phyloP scores from a whole-genome alignment of 37 sponge, comb jelly and placozoan genomes.

The Diacarnus erythraeanus region DNA sequence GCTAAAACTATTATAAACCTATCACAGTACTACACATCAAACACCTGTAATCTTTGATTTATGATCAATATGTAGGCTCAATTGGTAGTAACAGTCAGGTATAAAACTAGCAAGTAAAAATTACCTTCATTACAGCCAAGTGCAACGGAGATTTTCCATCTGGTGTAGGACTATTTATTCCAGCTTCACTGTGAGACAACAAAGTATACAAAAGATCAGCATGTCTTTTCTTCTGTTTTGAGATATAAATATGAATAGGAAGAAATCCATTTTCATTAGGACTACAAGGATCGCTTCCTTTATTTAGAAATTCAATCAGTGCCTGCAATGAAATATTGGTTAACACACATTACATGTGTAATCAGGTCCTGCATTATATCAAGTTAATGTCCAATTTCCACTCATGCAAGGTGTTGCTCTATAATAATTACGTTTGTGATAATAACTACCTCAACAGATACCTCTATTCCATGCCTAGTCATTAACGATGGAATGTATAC shows the following conservation, averaged over 20 bases:
- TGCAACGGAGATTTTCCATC: slow-evolving; percentile 30
- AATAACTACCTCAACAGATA: too few relatives aligned
- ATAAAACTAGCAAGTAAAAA: neutral
- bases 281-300: neutral
- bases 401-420: too few relatives aligned
- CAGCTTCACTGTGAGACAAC: slow-evolving; percentile 32
- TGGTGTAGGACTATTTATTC: slow-evolving; percentile 7
- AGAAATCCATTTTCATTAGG: slow-evolving; percentile 9
- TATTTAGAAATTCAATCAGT: slow-evolving; percentile 5
- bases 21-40: neutral
- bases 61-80: neutral
- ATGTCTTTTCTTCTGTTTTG: slow-evolving; percentile 8
- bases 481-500: too few relatives aligned
- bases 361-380: too few relatives aligned
- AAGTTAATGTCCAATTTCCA: too few relatives aligned
- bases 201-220: slow-evolving; percentile 27
- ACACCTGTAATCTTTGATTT: too few relatives aligned
- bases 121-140: slow-evolving; percentile 41
- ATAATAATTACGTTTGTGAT: too few relatives aligned
- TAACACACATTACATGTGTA: too few relatives aligned
- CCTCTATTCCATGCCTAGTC: too few relatives aligned
- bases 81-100: neutral
- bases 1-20: too few relatives aligned
- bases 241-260: slow-evolving; percentile 39
- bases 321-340: neutral